These are phyloP conservation scores for Galaxias olidus DNA, from an alignment of 2,797 vertebrate species.

Conservation along the genomic window DNA sequence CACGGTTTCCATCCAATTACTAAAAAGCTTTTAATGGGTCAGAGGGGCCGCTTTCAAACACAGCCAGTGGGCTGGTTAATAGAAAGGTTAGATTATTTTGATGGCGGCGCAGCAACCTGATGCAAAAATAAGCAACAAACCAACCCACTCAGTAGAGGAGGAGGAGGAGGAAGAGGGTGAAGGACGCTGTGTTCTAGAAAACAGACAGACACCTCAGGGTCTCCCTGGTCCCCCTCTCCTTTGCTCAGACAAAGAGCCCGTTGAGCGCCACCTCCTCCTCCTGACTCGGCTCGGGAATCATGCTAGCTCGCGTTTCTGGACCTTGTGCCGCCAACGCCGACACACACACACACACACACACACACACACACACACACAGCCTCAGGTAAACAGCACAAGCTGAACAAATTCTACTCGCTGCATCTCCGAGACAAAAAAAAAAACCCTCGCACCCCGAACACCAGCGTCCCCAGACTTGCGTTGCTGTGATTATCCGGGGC, in stretches of 20 bases:
- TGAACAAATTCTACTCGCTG: conserved; percentile 35
- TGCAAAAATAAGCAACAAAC: conserved; percentile 25
- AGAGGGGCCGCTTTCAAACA: no score
- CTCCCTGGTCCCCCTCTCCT: conserved; percentile 27
- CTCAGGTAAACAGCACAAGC: conserved; percentile 59
- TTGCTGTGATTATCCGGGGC: conserved; percentile 19
- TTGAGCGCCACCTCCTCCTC: conserved; percentile 45
- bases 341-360: neutral
- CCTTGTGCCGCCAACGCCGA: neutral
- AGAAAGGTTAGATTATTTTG: no score
- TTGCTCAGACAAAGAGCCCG: conserved; percentile 59
- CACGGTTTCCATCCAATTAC: no score
- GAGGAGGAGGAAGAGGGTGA: neutral
- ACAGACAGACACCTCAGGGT: conserved; percentile 39
- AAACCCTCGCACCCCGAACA: neutral
- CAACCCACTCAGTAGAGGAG: conserved; percentile 5
- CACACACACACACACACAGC: conserved; percentile 43
- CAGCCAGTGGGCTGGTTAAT: no score
- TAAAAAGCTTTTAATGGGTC: no score
- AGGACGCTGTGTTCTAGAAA: conserved; percentile 16
- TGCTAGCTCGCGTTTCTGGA: neutral
- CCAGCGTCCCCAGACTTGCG: conserved; percentile 26
- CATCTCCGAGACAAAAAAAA: neutral
- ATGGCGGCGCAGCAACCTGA: conserved; percentile 1
- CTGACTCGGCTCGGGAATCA: conserved; percentile 22